These are phyloP conservation scores for Sesia apiformis DNA, from an alignment of 2,888 invertebrate species.

Conservation along the genomic window DNA sequence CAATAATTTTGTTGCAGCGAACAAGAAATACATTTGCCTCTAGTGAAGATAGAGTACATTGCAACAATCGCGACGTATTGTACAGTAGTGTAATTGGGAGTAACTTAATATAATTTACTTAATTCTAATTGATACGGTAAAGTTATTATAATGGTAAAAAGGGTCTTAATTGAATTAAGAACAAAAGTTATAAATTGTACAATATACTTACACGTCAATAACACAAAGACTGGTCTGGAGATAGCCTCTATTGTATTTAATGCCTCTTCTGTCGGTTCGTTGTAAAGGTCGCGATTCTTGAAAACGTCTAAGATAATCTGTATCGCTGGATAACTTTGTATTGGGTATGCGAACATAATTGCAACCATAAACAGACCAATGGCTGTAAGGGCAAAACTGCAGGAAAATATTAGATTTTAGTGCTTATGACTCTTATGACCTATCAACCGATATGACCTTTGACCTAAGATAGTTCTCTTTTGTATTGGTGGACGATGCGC, in stretches of 20 bases:
- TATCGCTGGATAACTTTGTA: constrained; percentile 42
- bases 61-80: no score
- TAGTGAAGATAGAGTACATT: no score
- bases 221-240: constrained; percentile 29
- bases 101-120: no score
- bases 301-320: constrained; percentile 32
- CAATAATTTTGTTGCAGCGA: no score
- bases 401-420: constrained; percentile 5
- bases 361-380: constrained; percentile 31
- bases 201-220: constrained; percentile 31
- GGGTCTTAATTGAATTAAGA: not conserved
- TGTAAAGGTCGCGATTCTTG: constrained; percentile 11
- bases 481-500: no score
- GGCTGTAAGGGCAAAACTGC: constrained; percentile 26
- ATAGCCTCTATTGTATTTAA: constrained; percentile 20
- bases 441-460: no score
- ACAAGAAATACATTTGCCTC: no score
- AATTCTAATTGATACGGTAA: no score
- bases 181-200: not conserved
- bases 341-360: constrained; percentile 32
- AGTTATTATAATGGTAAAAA: no score
- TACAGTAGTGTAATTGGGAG: no score
- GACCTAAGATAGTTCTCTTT: no score
- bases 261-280: constrained; percentile 13
- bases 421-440: no score